Evolutionary conservation across 2,113 vertebrate genomes (phyloP).

Genomic region (Morone saxatilis): DNA sequence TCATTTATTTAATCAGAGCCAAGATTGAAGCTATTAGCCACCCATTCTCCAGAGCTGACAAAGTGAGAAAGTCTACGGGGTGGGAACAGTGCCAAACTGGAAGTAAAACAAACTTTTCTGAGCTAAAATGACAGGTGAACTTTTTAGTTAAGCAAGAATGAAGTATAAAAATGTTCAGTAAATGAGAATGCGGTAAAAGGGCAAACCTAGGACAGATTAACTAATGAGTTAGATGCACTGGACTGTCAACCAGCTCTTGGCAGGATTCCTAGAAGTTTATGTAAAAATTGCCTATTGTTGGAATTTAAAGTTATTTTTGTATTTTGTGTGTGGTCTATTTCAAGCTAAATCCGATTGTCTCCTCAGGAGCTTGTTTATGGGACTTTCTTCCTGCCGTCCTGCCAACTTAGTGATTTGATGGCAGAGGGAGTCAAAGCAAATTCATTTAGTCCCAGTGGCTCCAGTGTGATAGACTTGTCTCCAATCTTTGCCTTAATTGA

Average conservation of each 20-base stretch:
- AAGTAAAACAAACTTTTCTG: slow-evolving; percentile 15
- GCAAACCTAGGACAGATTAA: not conserved
- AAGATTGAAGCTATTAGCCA: slow-evolving; percentile 39
- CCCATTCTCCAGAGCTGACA: slow-evolving; percentile 15
- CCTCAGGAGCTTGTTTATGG: slow-evolving; percentile 13
- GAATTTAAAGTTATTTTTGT: not conserved
- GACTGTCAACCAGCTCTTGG: not conserved
- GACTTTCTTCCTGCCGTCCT: not conserved
- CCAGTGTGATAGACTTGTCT: not conserved
- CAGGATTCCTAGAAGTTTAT: not conserved
- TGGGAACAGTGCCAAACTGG: not conserved
- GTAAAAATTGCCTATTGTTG: not conserved
- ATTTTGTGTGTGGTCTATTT: not conserved
- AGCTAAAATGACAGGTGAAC: not conserved
- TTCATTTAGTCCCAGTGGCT: slow-evolving; percentile 15
- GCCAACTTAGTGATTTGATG: slow-evolving; percentile 9
- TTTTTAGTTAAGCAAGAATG: not conserved
- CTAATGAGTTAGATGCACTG: not conserved
- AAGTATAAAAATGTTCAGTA: not conserved
- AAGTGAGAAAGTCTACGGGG: not conserved
- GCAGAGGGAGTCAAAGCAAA: slow-evolving; percentile 1
- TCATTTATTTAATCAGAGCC: slow-evolving; percentile 58
- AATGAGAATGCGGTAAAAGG: not conserved
- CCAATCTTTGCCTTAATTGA: not conserved
- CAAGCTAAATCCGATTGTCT: not conserved